A percentile compares a stretch with the other conserved stretches of the same genome.
phyloP scores from a whole-genome alignment of 2,888 invertebrate species.

The Rhamphomyia laevipes region DNA sequence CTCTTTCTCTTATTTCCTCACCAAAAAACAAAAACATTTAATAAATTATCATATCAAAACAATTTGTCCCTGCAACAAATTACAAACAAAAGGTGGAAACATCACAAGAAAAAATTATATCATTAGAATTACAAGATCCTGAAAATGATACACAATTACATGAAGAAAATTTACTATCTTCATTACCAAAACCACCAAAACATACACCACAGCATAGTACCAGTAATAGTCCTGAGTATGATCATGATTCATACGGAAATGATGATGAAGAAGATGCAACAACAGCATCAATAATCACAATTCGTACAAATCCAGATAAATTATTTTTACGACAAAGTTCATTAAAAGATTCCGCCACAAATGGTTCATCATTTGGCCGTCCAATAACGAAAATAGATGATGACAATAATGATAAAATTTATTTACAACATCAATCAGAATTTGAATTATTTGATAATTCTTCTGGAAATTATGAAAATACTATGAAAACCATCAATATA shows the following conservation, averaged over 20 bases:
- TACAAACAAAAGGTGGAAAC: constrained; percentile 65
- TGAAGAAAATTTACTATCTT: background rate
- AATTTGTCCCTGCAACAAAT: constrained; percentile 7
- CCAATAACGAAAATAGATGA: constrained; percentile 26
- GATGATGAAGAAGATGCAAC: constrained; percentile 35
- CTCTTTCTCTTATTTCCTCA: background rate
- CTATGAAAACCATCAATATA: background rate
- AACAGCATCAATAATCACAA: constrained; percentile 41
- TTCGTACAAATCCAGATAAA: constrained; percentile 36
- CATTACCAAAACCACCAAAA: background rate
- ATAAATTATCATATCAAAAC: constrained; percentile 16
- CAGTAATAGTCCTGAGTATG: too few relatives aligned
- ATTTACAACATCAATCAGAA: background rate
- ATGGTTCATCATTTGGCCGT: constrained; percentile 21
- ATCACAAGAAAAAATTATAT: constrained; percentile 82
- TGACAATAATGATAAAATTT: constrained; percentile 14
- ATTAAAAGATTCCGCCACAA: background rate
- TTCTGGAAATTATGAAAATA: background rate
- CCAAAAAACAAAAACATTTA: constrained; percentile 11
- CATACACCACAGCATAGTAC: background rate
- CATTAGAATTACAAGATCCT: constrained; percentile 62
- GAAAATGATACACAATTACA: constrained; percentile 23
- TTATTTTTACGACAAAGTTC: constrained; percentile 29
- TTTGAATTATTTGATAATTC: background rate
- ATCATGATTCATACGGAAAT: constrained; percentile 12